Evolutionary conservation across 1,140 invertebrate species (phyloP).

Genomic region (Dinoponera quadriceps): DNA sequence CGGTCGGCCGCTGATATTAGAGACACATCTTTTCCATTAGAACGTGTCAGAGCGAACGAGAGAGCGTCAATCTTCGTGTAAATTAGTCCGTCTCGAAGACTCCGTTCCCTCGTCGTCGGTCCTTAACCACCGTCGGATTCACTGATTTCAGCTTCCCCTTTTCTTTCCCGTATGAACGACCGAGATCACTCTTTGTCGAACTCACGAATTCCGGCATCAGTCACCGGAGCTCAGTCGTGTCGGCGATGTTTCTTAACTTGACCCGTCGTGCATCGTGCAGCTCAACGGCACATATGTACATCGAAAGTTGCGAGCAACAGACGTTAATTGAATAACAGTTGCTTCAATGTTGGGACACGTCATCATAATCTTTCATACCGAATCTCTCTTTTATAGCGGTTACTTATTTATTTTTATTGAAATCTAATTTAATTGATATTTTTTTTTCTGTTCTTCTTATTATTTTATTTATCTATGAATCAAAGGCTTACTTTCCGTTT

Average conservation of each 20-base stretch:
- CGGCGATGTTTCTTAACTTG: constrained; percentile 27
- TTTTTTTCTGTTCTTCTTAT: no score
- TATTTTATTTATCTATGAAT: no score
- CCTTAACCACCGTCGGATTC: constrained; percentile 30
- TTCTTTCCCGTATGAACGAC: constrained; percentile 42
- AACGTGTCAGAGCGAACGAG: constrained; percentile 49
- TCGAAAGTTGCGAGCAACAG: background rate
- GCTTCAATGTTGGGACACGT: background rate
- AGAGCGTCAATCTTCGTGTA: constrained; percentile 52
- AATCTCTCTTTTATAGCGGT: no score
- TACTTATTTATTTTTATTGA: no score
- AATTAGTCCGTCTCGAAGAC: constrained; percentile 45
- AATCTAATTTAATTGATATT: no score
- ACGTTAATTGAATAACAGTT: background rate
- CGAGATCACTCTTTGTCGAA: constrained; percentile 36
- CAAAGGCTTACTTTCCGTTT: no score
- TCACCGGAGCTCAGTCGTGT: constrained; percentile 2
- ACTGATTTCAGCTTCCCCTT: constrained; percentile 29
- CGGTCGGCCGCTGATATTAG: constrained; percentile 46
- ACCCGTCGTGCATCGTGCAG: background rate
- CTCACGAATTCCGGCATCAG: constrained; percentile 30
- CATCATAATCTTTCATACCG: no score
- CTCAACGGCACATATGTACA: background rate
- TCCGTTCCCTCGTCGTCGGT: constrained; percentile 26
- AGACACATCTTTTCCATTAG: constrained; percentile 62